A percentile compares a stretch with the other conserved stretches of the same genome.
phyloP scores from a whole-genome alignment of 1,140 invertebrate species.

The Triops longicaudatus region DNA sequence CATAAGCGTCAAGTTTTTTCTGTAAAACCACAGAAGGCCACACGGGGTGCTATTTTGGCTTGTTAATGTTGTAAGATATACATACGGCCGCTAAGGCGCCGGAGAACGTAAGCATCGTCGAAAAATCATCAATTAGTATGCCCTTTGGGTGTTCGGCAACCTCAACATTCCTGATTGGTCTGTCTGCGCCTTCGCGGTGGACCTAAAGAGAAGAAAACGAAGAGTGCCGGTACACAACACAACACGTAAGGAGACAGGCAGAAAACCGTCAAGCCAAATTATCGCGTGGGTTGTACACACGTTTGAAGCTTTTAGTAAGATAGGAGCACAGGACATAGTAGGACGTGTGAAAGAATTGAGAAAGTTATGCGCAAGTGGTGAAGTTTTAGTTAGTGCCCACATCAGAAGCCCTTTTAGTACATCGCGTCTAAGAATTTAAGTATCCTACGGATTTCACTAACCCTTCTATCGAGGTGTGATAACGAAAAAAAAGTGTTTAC shows the following conservation, averaged over 20 bases:
- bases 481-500: too few relatives aligned
- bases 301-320: not conserved
- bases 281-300: not conserved
- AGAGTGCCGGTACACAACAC: not conserved
- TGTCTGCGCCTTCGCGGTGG: not conserved
- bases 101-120: not conserved
- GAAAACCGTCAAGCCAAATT: not conserved
- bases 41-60: not conserved
- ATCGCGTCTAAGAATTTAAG: too few relatives aligned
- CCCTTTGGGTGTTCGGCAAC: not conserved
- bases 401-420: not conserved
- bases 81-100: not conserved
- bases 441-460: too few relatives aligned
- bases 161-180: not conserved
- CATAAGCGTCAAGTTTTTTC: not conserved
- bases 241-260: not conserved
- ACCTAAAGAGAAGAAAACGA: not conserved
- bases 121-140: slow-evolving; percentile 13
- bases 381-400: not conserved
- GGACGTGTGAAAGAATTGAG: slow-evolving; percentile 10
- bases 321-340: not conserved
- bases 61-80: not conserved
- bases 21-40: not conserved
- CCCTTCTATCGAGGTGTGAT: too few relatives aligned
- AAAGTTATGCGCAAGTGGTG: not conserved